Evolutionary conservation across 2,113 vertebrate genomes (phyloP), one percentile per base, ranked within the genome.

Genomic region (Mus spicilegus): DNA sequence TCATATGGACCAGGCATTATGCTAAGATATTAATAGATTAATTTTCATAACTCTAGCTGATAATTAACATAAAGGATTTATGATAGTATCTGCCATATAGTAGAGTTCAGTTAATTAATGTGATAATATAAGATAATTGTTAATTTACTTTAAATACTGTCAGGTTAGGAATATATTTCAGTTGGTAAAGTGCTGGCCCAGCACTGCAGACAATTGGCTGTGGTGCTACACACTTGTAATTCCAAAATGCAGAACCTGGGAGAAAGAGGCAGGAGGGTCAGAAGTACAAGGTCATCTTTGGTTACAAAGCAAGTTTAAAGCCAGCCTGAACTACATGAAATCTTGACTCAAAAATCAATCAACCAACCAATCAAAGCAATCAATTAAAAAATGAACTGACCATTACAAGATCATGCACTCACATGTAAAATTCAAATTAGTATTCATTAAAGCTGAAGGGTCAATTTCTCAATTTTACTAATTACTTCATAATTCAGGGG

Each of bases 31-130:
- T 95, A 87, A 89, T 42, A 82, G 36, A 89, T 96, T 77, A 93
- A n/a, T 86, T 80, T 91, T 96, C 6, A 95, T 80, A 92, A 72
- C 20, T 7, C 9, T 77, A 54, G 42, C 51, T 49, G 0, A 69
- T 61, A 85, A 87, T 91, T 94, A 93, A 88, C 51, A 65, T 72
- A 65, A 91, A 93, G 39, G 16, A 86, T 4, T 72, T 90, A 94
- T 36, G 26, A 30, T 6, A 84, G 10, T 51, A 39, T 0, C 19
- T 88, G 10, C 33, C 76, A 61, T 49, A 49, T 19, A 61, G 42
- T 36, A 61, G 28, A 11, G 17, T 61, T 85, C 12, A 89, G 1
- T 93, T 94, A 26, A 90, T 81, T 92, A 88, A 72, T 84, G 14
- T 63, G 51, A 78, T 94, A 82, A 54, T 82, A 82, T 36, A 39